Conservation (phyloP, 1,140 invertebrate genomes). For the Venturia canescens region DNA sequence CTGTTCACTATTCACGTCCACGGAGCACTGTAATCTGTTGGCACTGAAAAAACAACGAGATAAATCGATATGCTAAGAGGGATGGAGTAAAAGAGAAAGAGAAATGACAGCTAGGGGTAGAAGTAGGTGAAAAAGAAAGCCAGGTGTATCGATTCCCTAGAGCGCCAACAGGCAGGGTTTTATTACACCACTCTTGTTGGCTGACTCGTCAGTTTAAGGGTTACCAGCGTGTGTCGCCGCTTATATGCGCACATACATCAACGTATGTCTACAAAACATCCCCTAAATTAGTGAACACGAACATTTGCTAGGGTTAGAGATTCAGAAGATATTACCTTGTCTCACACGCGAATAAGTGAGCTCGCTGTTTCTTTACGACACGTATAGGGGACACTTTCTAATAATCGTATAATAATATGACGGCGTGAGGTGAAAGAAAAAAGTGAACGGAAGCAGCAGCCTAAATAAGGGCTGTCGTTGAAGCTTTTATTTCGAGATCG, state of each 20-base stretch:
- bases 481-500: slow-evolving; percentile 21
- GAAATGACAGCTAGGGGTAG: not conserved
- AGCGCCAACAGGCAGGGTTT: slow-evolving; percentile 7
- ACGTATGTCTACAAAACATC: not conserved
- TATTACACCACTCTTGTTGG: slow-evolving; percentile 13
- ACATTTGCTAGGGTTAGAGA: not conserved
- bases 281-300: not conserved
- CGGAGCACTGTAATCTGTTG: slow-evolving; percentile 18
- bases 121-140: slow-evolving; percentile 44
- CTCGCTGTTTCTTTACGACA: not conserved
- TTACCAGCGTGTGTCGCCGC: not conserved
- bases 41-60: not conserved
- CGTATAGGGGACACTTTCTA: not conserved
- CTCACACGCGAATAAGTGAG: slow-evolving; percentile 10
- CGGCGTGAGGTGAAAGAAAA: not conserved
- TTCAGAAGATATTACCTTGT: slow-evolving; percentile 33
- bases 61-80: not conserved
- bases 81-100: not conserved
- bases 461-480: not conserved
- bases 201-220: not conserved
- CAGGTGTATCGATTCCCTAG: slow-evolving; percentile 43
- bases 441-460: not conserved
- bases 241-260: not conserved
- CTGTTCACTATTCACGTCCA: not conserved
- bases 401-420: not conserved